phyloP scores from a whole-genome alignment of 2,113 vertebrate genomes.

The Blennius ocellaris region DNA sequence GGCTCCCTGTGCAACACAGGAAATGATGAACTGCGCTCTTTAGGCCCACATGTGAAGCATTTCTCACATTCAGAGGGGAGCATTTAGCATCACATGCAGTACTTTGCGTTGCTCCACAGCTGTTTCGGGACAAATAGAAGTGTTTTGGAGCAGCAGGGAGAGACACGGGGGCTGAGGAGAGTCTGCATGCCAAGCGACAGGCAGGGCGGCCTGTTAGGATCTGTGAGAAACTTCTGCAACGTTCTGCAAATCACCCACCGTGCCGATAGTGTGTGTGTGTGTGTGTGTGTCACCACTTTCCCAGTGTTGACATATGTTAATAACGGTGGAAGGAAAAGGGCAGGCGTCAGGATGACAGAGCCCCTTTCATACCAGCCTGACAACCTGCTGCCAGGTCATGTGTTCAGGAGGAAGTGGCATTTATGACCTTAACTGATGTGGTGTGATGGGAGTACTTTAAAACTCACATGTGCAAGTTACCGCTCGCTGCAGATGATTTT shows the following conservation, averaged over 20 bases:
- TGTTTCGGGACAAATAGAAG: conserved; percentile 73
- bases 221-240: conserved; percentile 62
- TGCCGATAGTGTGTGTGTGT: conserved; percentile 43
- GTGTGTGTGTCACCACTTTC: conserved; percentile 42
- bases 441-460: conserved; percentile 44
- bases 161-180: conserved; percentile 19
- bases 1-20: conserved; percentile 69
- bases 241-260: conserved; percentile 39
- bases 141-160: conserved; percentile 49
- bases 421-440: conserved; percentile 53
- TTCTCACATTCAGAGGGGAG: conserved; percentile 70
- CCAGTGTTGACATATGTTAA: conserved; percentile 70
- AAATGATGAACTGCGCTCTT: conserved; percentile 67
- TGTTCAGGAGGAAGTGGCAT: conserved; percentile 57
- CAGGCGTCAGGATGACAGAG: conserved; percentile 51
- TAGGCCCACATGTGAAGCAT: conserved; percentile 70
- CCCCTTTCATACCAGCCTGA: conserved; percentile 68
- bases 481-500: conserved; percentile 6
- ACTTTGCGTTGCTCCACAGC: conserved; percentile 68
- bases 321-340: conserved; percentile 48
- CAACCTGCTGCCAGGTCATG: conserved; percentile 64
- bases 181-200: conserved; percentile 63
- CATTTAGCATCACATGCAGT: conserved; percentile 70
- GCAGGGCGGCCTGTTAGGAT: conserved; percentile 52
- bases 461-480: conserved; percentile 14